A percentile compares a stretch with the other conserved stretches of the same genome.
Conservation (phyloP, 2,113 vertebrate species). For the Lepus timidus region DNA sequence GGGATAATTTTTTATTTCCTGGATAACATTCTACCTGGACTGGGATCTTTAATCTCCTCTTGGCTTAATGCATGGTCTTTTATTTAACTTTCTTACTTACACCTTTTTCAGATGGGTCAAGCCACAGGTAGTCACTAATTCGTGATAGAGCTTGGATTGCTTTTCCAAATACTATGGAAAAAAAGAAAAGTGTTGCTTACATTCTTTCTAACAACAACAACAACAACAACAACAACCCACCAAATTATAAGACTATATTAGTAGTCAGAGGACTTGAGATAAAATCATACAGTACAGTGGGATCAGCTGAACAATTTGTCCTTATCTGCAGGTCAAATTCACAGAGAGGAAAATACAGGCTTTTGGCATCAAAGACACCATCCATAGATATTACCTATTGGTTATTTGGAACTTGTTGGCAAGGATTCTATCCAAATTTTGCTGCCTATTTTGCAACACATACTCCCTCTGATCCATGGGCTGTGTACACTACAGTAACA, state of each 20-base stretch:
- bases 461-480: not conserved
- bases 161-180: constrained; percentile 93
- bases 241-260: not conserved
- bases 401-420: not conserved
- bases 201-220: constrained; percentile 36
- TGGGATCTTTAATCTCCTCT: constrained; percentile 25
- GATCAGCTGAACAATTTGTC: not conserved
- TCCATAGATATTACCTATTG: not conserved
- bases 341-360: not conserved
- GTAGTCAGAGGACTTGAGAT: not conserved
- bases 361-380: not conserved
- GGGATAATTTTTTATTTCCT: constrained; percentile 13
- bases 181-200: constrained; percentile 60
- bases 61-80: not conserved
- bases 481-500: not conserved
- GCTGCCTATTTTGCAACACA: not conserved
- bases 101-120: constrained; percentile 93
- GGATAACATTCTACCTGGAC: constrained; percentile 5
- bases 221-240: not conserved
- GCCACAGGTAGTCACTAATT: constrained; percentile 94
- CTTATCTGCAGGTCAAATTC: not conserved
- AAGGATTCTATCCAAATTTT: not conserved
- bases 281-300: constrained; percentile 13
- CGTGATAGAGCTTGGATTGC: constrained; percentile 93
- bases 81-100: constrained; percentile 88